phyloP scores from a whole-genome alignment of 2,888 invertebrate genomes.

The Electrophaes corylata region DNA sequence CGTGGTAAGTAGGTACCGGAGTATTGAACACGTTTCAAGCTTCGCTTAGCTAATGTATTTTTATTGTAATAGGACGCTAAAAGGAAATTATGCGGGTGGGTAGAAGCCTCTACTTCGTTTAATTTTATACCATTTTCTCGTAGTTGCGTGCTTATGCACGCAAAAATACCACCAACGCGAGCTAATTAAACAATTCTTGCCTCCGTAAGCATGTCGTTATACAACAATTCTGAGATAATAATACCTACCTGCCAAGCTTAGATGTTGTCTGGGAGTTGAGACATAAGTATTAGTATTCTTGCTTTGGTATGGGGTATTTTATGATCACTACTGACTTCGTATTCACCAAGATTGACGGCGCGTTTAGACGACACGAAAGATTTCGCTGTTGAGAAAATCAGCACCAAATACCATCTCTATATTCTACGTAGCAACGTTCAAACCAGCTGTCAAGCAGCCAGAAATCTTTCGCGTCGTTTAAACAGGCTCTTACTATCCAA shows the following conservation, averaged over 20 bases:
- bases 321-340: no score
- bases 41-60: constrained; percentile 18
- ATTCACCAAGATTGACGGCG: no score
- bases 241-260: not conserved
- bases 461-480: no score
- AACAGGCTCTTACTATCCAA: no score
- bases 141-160: constrained; percentile 5
- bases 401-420: no score
- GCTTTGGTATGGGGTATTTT: not conserved
- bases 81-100: constrained; percentile 16
- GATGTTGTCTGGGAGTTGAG: not conserved
- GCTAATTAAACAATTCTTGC: constrained; percentile 22
- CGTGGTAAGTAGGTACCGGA: not conserved
- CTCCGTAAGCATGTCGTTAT: constrained; percentile 14
- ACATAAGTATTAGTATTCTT: not conserved
- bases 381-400: not conserved
- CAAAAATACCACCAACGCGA: constrained; percentile 14
- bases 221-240: constrained; percentile 1
- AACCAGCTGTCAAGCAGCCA: no score
- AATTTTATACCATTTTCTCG: constrained; percentile 13
- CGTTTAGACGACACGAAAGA: no score
- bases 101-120: constrained; percentile 8
- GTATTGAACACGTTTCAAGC: not conserved
- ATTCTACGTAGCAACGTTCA: no score
- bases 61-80: constrained; percentile 18